phyloP scores from a whole-genome alignment of 2,888 invertebrate species.

The Ophioninae sp. region DNA sequence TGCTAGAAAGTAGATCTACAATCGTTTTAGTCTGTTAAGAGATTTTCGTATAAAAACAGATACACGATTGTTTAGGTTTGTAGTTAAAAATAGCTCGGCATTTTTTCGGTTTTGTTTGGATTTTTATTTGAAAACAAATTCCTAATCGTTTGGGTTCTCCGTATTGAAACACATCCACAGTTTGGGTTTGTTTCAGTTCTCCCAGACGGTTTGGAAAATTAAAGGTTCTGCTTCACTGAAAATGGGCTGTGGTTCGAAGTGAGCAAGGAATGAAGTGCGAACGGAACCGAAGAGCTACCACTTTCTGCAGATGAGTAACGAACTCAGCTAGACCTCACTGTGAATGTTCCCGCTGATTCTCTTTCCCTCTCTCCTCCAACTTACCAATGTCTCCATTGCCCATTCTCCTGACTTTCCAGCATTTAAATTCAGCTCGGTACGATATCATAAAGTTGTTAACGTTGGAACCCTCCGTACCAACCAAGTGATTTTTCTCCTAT shows the following conservation, averaged over 20 bases:
- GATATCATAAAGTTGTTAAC: constrained; percentile 57
- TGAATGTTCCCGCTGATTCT: constrained; percentile 29
- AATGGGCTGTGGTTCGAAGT: background rate
- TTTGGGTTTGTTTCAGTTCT: background rate
- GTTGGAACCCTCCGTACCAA: constrained; percentile 35
- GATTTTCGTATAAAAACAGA: no score
- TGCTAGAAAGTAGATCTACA: no score
- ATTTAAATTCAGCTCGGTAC: constrained; percentile 47
- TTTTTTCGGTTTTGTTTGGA: no score
- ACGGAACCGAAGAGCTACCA: constrained; percentile 43
- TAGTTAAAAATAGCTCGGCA: no score
- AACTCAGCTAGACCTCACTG: constrained; percentile 40
- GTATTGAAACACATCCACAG: background rate
- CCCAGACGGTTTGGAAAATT: background rate
- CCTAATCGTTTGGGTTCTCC: no score
- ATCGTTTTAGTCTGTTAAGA: no score
- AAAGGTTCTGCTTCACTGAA: background rate
- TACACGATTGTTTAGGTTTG: no score
- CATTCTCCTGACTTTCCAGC: constrained; percentile 40
- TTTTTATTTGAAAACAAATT: background rate
- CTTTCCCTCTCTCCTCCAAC: background rate
- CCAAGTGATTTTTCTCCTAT: constrained; percentile 38
- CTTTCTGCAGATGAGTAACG: constrained; percentile 61
- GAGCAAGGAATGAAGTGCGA: constrained; percentile 20
- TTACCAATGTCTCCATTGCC: constrained; percentile 18